phyloP scores from a whole-genome alignment of 1,140 invertebrate species.

The Aphelenchoides avenae region DNA sequence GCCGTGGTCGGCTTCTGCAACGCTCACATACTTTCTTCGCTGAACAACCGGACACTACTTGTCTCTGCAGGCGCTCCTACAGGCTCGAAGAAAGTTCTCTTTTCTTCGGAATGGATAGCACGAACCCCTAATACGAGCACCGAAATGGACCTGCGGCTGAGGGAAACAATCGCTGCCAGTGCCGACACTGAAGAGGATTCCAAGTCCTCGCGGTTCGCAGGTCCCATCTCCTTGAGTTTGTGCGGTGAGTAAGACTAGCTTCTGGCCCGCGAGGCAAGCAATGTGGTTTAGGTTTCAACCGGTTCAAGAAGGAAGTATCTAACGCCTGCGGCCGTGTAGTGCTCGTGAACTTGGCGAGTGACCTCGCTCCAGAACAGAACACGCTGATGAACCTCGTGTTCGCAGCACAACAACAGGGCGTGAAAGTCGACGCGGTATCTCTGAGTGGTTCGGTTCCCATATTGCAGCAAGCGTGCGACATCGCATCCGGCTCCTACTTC shows the following conservation, averaged over 20 bases:
- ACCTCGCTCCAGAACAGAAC: constrained; percentile 30
- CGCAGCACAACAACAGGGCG: constrained; percentile 25
- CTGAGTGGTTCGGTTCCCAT: constrained; percentile 33
- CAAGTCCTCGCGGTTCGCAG: too few relatives aligned
- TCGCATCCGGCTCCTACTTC: constrained; percentile 26
- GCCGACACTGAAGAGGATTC: too few relatives aligned
- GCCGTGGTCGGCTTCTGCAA: constrained; percentile 38
- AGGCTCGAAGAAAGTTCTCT: constrained; percentile 36
- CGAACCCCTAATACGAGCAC: too few relatives aligned
- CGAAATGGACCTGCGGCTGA: too few relatives aligned
- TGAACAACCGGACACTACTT: constrained; percentile 30
- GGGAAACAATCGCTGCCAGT: too few relatives aligned
- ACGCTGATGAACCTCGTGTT: constrained; percentile 40
- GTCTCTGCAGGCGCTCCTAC: constrained; percentile 20
- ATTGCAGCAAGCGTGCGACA: constrained; percentile 38
- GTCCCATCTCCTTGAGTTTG: too few relatives aligned
- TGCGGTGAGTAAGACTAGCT: not conserved
- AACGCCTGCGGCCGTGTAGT: constrained; percentile 26
- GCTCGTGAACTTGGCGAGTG: constrained; percentile 26
- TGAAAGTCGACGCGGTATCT: constrained; percentile 25
- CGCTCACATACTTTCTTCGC: constrained; percentile 25
- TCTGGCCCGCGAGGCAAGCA: not conserved
- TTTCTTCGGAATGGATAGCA: too few relatives aligned
- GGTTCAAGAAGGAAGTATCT: constrained; percentile 19
- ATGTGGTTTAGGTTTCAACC: constrained; percentile 40